Evolutionary conservation across 2,888 invertebrate species (phyloP), one percentile per base, ranked within the genome.

Genomic region (Philopedon plagiatum): DNA sequence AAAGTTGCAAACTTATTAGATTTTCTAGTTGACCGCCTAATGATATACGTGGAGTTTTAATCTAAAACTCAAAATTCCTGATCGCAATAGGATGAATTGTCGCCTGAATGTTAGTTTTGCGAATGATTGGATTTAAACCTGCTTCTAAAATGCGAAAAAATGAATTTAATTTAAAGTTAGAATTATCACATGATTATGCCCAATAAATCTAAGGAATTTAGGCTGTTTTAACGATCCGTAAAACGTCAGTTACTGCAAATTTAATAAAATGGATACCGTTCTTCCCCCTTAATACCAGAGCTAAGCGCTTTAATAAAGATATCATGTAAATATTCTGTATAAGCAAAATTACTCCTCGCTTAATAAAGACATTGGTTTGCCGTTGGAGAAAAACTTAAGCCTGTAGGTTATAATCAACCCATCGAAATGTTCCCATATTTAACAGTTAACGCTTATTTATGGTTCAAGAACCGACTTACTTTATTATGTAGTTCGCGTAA

Each of bases 341-440:
- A 32, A 29, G 46, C n/a, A 11, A 62, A 62, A 62, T 62, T 62
- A 34, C 37, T 57, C 49, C 11, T 23, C 29, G 13, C 34, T 62
- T 61, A 61, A 61, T 61, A 46, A 62, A 62, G 44, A 18, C 46
- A 62, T 62, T 32, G 49, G 49, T 7, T 23, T 44, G 46, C 1
- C 32, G 46, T 29, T 11, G 60, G 46, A 46, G 54, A 60, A 62
- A 57, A 66, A 61, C 34, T 46, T 41, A 54, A 63, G 69, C 73
- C 73, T 41, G 39, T 34, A 62, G 74, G 74, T 63, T 63, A 63
- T 71, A 74, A 74, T 74, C 74, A 74, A 71, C 57, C 74, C 70
- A 70, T 74, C 71, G 70, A 74, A 74, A 74, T 63, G 70, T 70
- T 66, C 23, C 74, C 63, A 74, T 74, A 74, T 74, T 74, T 74